A percentile compares a stretch with the other conserved stretches of the same genome.
phyloP scores from a whole-genome alignment of 1,140 invertebrate species.

The Aphis craccivora region DNA sequence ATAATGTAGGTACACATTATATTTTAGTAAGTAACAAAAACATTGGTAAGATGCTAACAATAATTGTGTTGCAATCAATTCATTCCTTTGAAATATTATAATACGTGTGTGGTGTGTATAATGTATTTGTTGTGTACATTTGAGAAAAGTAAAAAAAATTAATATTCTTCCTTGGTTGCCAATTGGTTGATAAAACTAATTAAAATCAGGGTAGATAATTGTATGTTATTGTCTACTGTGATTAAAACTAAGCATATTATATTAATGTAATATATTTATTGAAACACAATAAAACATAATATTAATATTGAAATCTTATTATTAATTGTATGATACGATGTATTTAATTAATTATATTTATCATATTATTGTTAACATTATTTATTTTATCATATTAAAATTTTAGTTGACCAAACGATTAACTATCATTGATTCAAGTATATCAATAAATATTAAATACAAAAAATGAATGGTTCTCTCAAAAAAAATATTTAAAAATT shows the following conservation, averaged over 20 bases:
- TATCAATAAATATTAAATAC: neutral
- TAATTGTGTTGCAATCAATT: too few relatives aligned
- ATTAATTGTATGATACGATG: neutral
- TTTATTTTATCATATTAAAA: neutral
- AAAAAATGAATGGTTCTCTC: neutral
- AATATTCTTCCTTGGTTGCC: too few relatives aligned
- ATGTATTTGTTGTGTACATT: too few relatives aligned
- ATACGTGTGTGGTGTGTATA: too few relatives aligned
- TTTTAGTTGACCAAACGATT: neutral
- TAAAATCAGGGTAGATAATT: too few relatives aligned
- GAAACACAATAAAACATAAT: neutral
- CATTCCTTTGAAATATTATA: too few relatives aligned
- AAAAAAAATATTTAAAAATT: neutral
- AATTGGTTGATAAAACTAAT: too few relatives aligned
- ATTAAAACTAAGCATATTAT: neutral
- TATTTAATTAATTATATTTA: neutral
- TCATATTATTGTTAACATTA: neutral
- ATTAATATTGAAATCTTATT: neutral
- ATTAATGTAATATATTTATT: neutral
- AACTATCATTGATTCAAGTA: neutral
- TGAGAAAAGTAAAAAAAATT: too few relatives aligned
- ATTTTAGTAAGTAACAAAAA: too few relatives aligned
- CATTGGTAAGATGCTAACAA: too few relatives aligned
- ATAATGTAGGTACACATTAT: too few relatives aligned
- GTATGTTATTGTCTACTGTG: too few relatives aligned